These are phyloP conservation scores for Pangasius krempfi DNA, from an alignment of 2,797 vertebrate species.

Conservation along the genomic window DNA sequence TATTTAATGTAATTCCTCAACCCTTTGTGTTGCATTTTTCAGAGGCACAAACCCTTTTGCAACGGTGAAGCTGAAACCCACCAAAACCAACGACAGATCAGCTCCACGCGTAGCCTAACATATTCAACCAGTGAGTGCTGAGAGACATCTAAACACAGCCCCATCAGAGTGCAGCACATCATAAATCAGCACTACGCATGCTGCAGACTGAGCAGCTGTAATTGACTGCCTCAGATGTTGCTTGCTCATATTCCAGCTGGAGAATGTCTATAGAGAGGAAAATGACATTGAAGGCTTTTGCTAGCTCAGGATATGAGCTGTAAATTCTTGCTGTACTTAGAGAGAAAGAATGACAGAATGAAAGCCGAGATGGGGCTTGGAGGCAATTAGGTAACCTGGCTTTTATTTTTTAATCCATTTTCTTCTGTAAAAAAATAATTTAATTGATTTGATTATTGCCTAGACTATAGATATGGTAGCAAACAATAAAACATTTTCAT, in stretches of 20 bases:
- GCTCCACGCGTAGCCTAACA: conserved; percentile 67
- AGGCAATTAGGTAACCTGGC: neutral
- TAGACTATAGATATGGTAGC: neutral
- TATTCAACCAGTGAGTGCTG: conserved; percentile 1
- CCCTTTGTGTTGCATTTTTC: conserved; percentile 36
- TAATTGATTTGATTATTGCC: neutral
- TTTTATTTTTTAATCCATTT: neutral
- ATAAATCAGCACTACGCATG: neutral
- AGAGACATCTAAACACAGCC: conserved; percentile 5
- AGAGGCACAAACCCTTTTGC: conserved; percentile 96
- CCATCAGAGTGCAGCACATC: conserved; percentile 7
- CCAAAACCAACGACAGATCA: conserved; percentile 87
- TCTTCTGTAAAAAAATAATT: neutral
- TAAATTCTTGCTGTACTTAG: neutral
- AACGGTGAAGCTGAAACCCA: conserved; percentile 92
- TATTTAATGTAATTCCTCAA: neutral
- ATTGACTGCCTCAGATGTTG: conserved; percentile 1
- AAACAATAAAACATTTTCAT: neutral
- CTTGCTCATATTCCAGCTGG: neutral
- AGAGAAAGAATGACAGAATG: neutral
- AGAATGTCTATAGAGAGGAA: conserved; percentile 1
- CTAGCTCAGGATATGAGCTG: neutral
- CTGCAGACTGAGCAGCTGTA: conserved; percentile 13
- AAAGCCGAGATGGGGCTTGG: neutral
- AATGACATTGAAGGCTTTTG: neutral